Conservation (phyloP, 2,797 vertebrate genomes). For the Dromococcyx pavoninus region DNA sequence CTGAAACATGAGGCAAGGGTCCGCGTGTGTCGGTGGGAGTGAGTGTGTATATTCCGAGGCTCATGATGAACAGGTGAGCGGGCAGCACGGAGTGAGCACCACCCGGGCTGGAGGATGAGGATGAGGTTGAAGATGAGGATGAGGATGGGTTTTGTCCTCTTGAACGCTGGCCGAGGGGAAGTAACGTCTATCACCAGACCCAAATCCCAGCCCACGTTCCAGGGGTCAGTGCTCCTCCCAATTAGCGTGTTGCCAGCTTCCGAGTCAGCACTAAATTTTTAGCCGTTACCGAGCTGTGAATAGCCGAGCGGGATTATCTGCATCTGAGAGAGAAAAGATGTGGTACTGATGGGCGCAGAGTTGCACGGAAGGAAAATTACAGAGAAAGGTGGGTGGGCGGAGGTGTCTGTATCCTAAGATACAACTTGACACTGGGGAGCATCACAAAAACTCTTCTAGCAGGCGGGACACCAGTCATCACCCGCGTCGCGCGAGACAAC, state of each 20-base stretch:
- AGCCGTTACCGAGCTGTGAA: neutral
- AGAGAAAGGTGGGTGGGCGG: fast-evolving
- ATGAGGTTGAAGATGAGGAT: neutral
- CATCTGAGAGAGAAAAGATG: neutral
- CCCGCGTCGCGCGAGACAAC: no score
- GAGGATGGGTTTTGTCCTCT: neutral
- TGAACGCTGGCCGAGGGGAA: neutral
- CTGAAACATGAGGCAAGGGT: neutral
- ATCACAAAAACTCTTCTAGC: neutral
- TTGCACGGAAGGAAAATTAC: neutral
- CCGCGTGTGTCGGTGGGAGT: fast-evolving
- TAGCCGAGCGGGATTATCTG: neutral
- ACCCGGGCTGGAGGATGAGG: neutral
- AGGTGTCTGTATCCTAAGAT: neutral
- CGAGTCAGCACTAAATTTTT: neutral
- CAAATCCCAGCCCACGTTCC: neutral
- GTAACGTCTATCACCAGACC: neutral
- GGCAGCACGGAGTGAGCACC: neutral
- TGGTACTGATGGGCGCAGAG: fast-evolving
- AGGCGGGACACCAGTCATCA: no score
- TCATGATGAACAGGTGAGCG: neutral
- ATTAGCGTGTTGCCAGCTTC: neutral
- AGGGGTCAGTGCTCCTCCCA: neutral
- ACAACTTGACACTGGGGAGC: neutral
- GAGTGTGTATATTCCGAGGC: neutral